phyloP scores from a whole-genome alignment of 2,888 invertebrate genomes.

The Pteria penguin region DNA sequence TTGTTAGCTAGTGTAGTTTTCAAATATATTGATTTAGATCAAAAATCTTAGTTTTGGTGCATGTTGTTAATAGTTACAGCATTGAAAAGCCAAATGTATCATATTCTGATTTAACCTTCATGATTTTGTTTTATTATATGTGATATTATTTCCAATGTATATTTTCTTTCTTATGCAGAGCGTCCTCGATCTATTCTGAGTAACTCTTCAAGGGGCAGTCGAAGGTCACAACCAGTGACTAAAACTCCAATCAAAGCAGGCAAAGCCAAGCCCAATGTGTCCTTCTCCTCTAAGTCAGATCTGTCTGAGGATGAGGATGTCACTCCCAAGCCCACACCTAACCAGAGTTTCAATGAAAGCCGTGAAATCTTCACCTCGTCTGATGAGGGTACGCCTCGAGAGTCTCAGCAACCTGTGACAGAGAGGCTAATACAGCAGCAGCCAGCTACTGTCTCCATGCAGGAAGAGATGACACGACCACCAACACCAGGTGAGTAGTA shows the following conservation, averaged over 20 bases:
- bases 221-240: constrained; percentile 13
- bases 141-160: no score
- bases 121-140: no score
- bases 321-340: constrained; percentile 40
- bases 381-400: constrained; percentile 39
- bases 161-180: constrained; percentile 28
- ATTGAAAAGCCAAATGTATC: no score
- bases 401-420: constrained; percentile 19
- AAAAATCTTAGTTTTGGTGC: no score
- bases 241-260: constrained; percentile 18
- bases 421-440: constrained; percentile 29
- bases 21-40: no score
- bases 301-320: constrained; percentile 38
- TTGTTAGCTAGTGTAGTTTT: no score
- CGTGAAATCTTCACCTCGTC: constrained; percentile 37
- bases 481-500: constrained; percentile 15
- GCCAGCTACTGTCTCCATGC: constrained; percentile 23
- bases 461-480: constrained; percentile 14
- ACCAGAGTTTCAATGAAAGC: constrained; percentile 38
- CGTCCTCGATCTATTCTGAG: constrained; percentile 34
- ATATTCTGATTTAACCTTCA: no score
- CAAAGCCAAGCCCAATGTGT: constrained; percentile 25
- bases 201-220: constrained; percentile 27
- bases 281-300: constrained; percentile 25
- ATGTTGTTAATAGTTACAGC: no score